phyloP scores from a whole-genome alignment of 2,888 invertebrate genomes.

The Oxytorus armatus region DNA sequence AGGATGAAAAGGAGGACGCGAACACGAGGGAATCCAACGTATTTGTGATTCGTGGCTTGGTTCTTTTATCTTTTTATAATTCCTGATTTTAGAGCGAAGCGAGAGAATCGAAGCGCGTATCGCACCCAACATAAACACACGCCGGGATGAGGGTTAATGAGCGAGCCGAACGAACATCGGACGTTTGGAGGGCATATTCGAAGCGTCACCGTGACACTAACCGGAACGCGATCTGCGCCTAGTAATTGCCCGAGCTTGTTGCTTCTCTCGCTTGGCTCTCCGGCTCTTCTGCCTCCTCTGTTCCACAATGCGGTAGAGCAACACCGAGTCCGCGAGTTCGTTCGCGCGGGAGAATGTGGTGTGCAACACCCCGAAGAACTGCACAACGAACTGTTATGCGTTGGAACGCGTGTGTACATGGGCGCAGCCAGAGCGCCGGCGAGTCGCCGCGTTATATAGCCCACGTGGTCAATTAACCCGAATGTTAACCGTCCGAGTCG shows the following conservation, averaged over 20 bases:
- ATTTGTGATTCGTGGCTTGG: slow-evolving; percentile 12
- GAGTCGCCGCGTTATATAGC: slow-evolving; percentile 13
- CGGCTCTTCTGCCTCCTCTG: slow-evolving; percentile 30
- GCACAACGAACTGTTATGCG: slow-evolving; percentile 65
- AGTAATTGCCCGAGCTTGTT: slow-evolving; percentile 73
- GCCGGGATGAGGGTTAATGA: slow-evolving; percentile 74
- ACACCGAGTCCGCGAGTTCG: slow-evolving; percentile 35
- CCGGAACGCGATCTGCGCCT: slow-evolving; percentile 73
- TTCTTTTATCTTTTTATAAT: neutral
- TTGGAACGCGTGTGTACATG: slow-evolving; percentile 52
- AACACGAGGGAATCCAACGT: neutral
- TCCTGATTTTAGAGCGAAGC: slow-evolving; percentile 29
- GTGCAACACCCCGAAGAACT: slow-evolving; percentile 63
- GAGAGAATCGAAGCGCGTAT: slow-evolving; percentile 10
- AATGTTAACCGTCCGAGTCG: slow-evolving; percentile 81
- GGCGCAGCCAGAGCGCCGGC: slow-evolving; percentile 54
- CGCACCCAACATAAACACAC: neutral
- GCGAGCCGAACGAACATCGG: slow-evolving; percentile 77
- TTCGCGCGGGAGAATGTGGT: slow-evolving; percentile 16
- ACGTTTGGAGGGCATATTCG: slow-evolving; percentile 81
- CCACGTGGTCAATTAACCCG: slow-evolving; percentile 79
- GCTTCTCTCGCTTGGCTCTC: slow-evolving; percentile 31
- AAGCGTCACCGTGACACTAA: slow-evolving; percentile 81
- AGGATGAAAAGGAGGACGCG: neutral
- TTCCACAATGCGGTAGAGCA: slow-evolving; percentile 64